A percentile compares a stretch with the other conserved stretches of the same genome.
Conservation (phyloP, 2,113 vertebrate genomes). For the Mormyrus lacerda region DNA sequence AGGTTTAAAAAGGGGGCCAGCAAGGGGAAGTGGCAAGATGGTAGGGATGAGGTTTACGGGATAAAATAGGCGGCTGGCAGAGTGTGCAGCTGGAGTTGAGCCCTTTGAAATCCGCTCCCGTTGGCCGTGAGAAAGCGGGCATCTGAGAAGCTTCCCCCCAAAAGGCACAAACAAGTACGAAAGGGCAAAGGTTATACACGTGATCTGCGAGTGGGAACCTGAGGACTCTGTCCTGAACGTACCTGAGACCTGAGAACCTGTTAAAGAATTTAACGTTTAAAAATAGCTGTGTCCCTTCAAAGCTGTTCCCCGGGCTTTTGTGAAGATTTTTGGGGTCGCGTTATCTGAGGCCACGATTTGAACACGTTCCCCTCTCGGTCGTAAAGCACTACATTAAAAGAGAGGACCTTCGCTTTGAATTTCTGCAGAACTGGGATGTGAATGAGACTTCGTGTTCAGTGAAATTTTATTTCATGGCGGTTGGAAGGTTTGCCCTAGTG, state of each 20-base stretch:
- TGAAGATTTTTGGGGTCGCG: background rate
- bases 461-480: background rate
- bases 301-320: background rate
- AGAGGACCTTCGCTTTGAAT: background rate
- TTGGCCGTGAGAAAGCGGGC: constrained; percentile 36
- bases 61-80: constrained; percentile 59
- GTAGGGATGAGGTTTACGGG: constrained; percentile 15
- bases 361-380: background rate
- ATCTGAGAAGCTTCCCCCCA: constrained; percentile 39
- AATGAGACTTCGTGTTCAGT: background rate
- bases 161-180: constrained; percentile 57
- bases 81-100: constrained; percentile 46
- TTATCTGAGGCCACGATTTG: background rate
- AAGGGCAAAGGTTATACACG: constrained; percentile 44
- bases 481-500: background rate
- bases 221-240: constrained; percentile 1
- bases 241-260: background rate
- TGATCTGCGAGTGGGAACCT: background rate
- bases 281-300: background rate
- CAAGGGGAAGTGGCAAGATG: constrained; percentile 15
- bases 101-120: constrained; percentile 61
- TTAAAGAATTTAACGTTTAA: constrained; percentile 9
- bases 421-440: background rate
- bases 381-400: background rate
- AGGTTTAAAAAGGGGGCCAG: background rate